phyloP scores from a whole-genome alignment of 2,797 vertebrate genomes.

The Rhinella marina region DNA sequence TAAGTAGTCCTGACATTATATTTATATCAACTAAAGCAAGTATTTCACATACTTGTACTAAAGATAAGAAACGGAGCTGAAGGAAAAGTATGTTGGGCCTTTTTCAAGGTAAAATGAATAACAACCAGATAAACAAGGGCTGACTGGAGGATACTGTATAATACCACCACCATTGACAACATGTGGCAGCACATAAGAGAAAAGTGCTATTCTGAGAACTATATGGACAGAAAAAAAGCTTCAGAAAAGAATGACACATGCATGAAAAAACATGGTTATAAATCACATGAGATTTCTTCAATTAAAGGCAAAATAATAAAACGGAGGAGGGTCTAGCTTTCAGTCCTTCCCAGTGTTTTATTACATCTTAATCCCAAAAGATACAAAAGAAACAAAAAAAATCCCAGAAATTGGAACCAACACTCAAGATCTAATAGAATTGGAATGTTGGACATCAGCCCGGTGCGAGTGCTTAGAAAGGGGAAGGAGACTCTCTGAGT shows the following conservation, averaged over 20 bases:
- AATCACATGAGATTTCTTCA: neutral
- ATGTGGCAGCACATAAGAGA: neutral
- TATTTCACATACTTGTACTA: neutral
- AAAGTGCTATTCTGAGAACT: neutral
- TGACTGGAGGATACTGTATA: neutral
- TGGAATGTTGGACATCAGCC: constrained; percentile 60
- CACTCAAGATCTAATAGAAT: constrained; percentile 59
- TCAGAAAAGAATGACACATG: neutral
- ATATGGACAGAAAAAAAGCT: neutral
- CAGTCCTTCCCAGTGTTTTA: constrained; percentile 57
- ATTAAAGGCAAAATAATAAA: constrained; percentile 42
- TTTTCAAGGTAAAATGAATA: neutral
- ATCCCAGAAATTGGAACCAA: constrained; percentile 54
- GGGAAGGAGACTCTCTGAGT: constrained; percentile 52
- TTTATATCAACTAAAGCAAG: too few species aligned
- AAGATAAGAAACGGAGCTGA: neutral
- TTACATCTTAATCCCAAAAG: constrained; percentile 48
- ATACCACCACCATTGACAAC: neutral
- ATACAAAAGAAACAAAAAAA: constrained; percentile 44
- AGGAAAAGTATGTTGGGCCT: neutral
- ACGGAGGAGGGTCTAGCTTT: constrained; percentile 48
- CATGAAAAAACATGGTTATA: neutral
- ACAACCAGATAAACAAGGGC: neutral
- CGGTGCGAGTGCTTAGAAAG: constrained; percentile 48
- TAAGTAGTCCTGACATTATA: too few species aligned